Evolutionary conservation across 2,797 vertebrate genomes (phyloP).

Genomic region (Martes flavigula): DNA sequence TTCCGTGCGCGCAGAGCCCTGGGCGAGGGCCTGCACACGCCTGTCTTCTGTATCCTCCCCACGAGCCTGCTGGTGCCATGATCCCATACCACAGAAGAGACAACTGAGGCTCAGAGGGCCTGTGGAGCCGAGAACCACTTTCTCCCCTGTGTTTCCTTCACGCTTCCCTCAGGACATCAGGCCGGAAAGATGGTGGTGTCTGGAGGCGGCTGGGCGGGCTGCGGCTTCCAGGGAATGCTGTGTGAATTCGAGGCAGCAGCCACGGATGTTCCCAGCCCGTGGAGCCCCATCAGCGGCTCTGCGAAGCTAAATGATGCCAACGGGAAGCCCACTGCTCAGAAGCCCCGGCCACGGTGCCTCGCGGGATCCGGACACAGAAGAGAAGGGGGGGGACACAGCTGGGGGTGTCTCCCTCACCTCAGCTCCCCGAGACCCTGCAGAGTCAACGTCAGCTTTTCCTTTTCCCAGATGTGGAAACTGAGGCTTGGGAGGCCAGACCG

Average conservation of each 20-base stretch:
- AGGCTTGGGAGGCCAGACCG: not conserved
- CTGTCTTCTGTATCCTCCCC: fast-evolving
- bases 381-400: not conserved
- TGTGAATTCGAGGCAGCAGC: not conserved
- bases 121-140: not conserved
- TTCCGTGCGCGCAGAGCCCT: fast-evolving
- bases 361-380: fast-evolving
- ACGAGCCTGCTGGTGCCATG: fast-evolving
- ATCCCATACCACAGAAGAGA: not conserved
- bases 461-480: not conserved
- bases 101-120: not conserved
- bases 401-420: not conserved
- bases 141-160: not conserved
- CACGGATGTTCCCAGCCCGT: not conserved
- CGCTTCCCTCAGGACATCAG: no score
- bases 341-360: fast-evolving
- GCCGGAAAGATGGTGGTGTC: no score
- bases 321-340: not conserved
- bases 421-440: not conserved
- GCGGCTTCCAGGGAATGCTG: no score
- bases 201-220: no score
- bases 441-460: not conserved
- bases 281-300: not conserved
- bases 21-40: fast-evolving
- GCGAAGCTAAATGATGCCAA: not conserved